Evolutionary conservation across 2,113 vertebrate species (phyloP), one percentile per base, ranked within the genome.

Genomic region (Laterallus jamaicensis): DNA sequence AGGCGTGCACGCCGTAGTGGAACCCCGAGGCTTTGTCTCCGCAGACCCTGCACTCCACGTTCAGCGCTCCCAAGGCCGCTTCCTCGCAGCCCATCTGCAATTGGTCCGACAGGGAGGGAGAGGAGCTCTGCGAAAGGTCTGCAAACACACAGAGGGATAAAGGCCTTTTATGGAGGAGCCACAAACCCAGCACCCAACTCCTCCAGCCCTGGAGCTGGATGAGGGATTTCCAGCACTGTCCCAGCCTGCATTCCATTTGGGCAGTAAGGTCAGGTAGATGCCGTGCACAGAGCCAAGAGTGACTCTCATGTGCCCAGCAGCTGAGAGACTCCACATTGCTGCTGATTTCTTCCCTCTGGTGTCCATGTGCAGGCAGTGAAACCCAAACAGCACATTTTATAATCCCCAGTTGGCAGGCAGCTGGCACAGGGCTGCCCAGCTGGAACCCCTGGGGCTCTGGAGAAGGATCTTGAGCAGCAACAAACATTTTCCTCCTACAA

Each of bases 11-110:
- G 0, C 99, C 99, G 1, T 99, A 99, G 98, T 99, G 99, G 92
- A 99, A 99, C 50, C 99, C 99, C 0, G 99, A 99, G 31, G 99
- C 99, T 97, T 98, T 99, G 98, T 99, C 99, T 63, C 99, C 99
- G 5, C 99, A 99, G 92, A 99, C 98, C 50, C 99, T 98, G 95
- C 99, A 99, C 96, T 99, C 99, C 96, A 99, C 98, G 15, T 98
- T 99, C 94, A 99, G 98, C 4, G 97, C 98, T 64, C 98, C 78
- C 14, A 95, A 91, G 1, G 98, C 85, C 25, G 93, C 97, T 70
- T 99, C 98, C 39, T 99, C 98, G 15, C 98, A 97, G 92, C 98
- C 99, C 89, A 98, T 97, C 96, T 99, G 98, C 96, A 99, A 98
- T 93, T 99, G 99, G 96, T 99, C 99, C 19, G 98, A 99, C 92